Evolutionary conservation across 2,113 vertebrate genomes (phyloP).

Genomic region (Dicaeum eximium): DNA sequence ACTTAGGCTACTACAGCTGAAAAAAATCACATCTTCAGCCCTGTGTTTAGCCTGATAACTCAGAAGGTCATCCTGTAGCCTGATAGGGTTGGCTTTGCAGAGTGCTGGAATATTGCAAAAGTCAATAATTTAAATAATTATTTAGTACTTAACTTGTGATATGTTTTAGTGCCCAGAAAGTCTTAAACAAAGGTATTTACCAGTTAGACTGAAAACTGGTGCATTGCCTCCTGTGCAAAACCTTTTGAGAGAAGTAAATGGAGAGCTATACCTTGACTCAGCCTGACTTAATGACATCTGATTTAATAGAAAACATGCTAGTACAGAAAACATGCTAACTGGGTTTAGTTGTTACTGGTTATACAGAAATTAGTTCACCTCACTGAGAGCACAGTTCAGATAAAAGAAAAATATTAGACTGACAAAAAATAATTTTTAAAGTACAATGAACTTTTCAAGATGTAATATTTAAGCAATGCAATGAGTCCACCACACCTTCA

Average conservation of each 20-base stretch:
- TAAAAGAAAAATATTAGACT: neutral
- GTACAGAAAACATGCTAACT: neutral
- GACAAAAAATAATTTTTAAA: neutral
- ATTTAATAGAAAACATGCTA: neutral
- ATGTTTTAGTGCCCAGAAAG: neutral
- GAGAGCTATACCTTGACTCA: neutral
- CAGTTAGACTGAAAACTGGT: neutral
- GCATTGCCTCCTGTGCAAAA: neutral
- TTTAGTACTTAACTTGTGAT: neutral
- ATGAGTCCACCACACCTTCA: neutral
- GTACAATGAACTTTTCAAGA: neutral
- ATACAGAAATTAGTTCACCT: neutral
- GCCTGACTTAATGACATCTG: neutral
- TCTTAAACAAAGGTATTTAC: neutral
- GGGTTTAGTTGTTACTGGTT: neutral
- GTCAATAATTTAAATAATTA: neutral
- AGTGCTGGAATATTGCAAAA: neutral
- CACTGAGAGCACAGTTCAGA: neutral
- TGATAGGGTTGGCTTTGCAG: neutral
- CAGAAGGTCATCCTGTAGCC: rapidly evolving
- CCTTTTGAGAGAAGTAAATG: neutral
- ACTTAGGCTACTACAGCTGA: neutral
- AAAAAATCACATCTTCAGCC: neutral
- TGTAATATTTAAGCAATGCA: neutral
- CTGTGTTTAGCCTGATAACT: neutral